A percentile compares a stretch with the other conserved stretches of the same genome.
These are phyloP conservation scores for Acromyrmex heyeri DNA, from an alignment of 1,140 invertebrate genomes.

Conservation along the genomic window DNA sequence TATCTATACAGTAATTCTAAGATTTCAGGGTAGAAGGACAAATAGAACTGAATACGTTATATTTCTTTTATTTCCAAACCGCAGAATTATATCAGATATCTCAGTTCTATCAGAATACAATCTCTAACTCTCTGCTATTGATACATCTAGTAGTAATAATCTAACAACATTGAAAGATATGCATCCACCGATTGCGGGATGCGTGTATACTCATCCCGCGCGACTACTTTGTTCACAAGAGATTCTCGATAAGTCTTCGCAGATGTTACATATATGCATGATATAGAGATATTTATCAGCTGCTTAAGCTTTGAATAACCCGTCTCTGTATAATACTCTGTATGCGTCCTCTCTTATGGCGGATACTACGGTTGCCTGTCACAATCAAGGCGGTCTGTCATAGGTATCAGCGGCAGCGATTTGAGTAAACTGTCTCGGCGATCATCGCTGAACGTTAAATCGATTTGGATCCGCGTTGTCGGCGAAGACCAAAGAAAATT, in stretches of 20 bases:
- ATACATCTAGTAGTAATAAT: constrained; percentile 50
- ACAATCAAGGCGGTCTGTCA: constrained; percentile 44
- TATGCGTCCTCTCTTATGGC: constrained; percentile 13
- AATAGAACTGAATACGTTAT: constrained; percentile 22
- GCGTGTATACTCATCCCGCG: constrained; percentile 4
- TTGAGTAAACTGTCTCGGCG: constrained; percentile 53
- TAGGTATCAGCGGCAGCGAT: constrained; percentile 35
- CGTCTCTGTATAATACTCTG: too few relatives aligned
- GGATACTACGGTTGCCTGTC: constrained; percentile 45
- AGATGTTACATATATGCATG: constrained; percentile 41
- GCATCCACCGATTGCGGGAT: constrained; percentile 23
- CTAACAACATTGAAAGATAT: constrained; percentile 13
- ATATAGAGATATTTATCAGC: constrained; percentile 51
- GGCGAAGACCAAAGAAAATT: constrained; percentile 62
- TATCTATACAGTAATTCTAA: not conserved
- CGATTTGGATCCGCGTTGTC: constrained; percentile 55
- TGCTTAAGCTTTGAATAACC: constrained; percentile 41
- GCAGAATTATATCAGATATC: constrained; percentile 36
- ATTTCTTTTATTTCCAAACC: constrained; percentile 19
- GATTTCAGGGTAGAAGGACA: constrained; percentile 1
- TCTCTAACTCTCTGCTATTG: constrained; percentile 26
- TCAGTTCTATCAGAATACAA: not conserved
- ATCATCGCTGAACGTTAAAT: constrained; percentile 49
- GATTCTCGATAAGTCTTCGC: constrained; percentile 49
- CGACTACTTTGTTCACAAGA: constrained; percentile 50